Evolutionary conservation across 2,888 invertebrate species (phyloP), one percentile per base, ranked within the genome.

Genomic region (Pherbina coryleti): DNA sequence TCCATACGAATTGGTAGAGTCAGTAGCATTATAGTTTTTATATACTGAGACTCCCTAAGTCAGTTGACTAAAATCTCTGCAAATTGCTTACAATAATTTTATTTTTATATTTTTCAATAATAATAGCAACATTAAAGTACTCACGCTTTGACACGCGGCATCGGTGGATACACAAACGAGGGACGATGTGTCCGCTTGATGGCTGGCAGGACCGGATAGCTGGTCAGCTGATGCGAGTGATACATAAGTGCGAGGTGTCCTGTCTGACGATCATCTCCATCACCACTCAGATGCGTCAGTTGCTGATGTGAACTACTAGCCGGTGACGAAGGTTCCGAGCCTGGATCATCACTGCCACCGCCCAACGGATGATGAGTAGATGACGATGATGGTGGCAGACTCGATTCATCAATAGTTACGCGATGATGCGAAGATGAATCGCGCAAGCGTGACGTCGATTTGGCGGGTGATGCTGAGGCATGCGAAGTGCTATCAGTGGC

Each of bases 401-500:
- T 89, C 3, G 88, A 85, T 79, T 90, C 90, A 76, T 90, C 89
- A 79, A 90, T 90, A 78, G 89, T 90, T 57, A 90, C 89, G 74
- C 90, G 90, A 84, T 89, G 89, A 75, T 89, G 88, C 64, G 89
- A 87, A 0, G 86, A 84, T 55, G 86, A 84, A 31, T 86, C 86
- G 73, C 86, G 85, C 53, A 86, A 79, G 0, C 90, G 86, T 17
- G 88, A 86, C 7, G 87, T 86, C 0, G 84, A 82, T 7, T 88
- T 86, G 5, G 92, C 92, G 31, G 94, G 94, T 78, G 92, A 91
- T 0, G 84, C 82, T 70, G 92, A 91, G 84, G 93, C 93, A 85
- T 94, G 94, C 85, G 94, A 92, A 81, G 94, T 92, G 83, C 94
- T 94, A 89, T 93, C 93, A 60, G 95, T 94, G 37, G 95, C 94